Evolutionary conservation across 2,797 vertebrate genomes (phyloP), one percentile per base, ranked within the genome.

Genomic region (Danio albolineatus): DNA sequence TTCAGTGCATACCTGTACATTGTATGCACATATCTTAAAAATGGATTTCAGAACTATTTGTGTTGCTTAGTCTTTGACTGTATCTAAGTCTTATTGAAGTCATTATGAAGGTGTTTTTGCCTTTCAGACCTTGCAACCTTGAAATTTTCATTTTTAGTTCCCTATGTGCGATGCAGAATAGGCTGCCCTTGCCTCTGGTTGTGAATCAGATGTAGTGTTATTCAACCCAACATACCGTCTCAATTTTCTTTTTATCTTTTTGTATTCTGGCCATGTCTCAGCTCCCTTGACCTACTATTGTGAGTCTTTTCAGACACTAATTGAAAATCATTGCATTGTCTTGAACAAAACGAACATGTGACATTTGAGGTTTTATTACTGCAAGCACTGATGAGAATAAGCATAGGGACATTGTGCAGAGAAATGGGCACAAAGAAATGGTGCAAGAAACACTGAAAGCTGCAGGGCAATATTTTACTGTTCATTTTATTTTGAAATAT

Each of bases 311-410:
- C 48, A 78, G 38, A 61, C 66, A 28, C 14, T 71, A 71, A 78
- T 78, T 78, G 66, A 78, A 78, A 78, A 62, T 17, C 67, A 78
- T 36, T 43, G 44, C 41, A 71, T 62, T 71, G 38, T 54, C 76
- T 44, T 71, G 57, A 71, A 62, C 66, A 78, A 71, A 78, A 78
- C 0, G 4, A 21, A 71, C 38, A 61, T 53, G 76, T 62, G 46
- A 78, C 57, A 53, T 67, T 44, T 78, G 57, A 78, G 46, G 38
- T 44, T 71, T 71, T 38, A 71, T 78, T 62, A 70, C 19, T 43
- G 17, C 10, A 7, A 62, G 14, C 19, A 12, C 46, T 51, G 56
- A 61, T 53, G 66, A 53, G 44, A 49, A 61, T 53, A 36, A 10
- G 46, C 38, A 12, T 12, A 43, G 4, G 44, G 9, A 17, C 16